Evolutionary conservation across 1,140 invertebrate genomes (phyloP), one percentile per base, ranked within the genome.

Genomic region (Samia ricini): DNA sequence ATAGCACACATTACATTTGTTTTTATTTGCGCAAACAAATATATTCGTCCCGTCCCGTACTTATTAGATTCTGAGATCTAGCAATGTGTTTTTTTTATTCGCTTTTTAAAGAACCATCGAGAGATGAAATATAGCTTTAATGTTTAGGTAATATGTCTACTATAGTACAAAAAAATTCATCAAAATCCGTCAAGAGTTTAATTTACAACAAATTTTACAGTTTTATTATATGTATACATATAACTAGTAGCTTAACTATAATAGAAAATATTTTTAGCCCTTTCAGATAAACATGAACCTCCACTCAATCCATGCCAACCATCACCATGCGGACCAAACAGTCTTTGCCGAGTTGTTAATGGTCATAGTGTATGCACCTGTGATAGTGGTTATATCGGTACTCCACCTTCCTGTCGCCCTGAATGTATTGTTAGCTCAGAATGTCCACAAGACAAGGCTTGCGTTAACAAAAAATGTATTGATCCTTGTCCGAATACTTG

Each of bases 351-450:
- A 26, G 93, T 92, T 60, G 84, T 94, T 12, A 94, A 96, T 70
- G 94, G 92, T 23, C 95, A 96, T 72, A 96, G 95, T 21, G 95
- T 96, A 24, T 97, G 96, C 77, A 94, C 95, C 7, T 97, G 96
- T 81, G 93, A 94, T 72, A 86, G 90, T 33, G 94, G 93, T 56
- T 96, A 94, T 74, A 92, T 96, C 63, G 96, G 96, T 22, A 93
- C 93, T 1, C 95, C 96, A 26, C 96, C 96, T 6, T 92, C 92
- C 55, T 97, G 96, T 81, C 92, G 95, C 66, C 95, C 96, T 0
- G 96, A 97, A 85, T 97, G 96, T 79, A 92, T 96, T 52, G 94
- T 95, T 52, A 96, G 95, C 80, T 94, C 95, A 0, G 96, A 97
- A 81, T 98, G 97, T 83, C 90, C 95, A 3, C 94, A 95, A 88